A percentile compares a stretch with the other conserved stretches of the same genome.
phyloP scores from a whole-genome alignment of 2,888 invertebrate genomes.

The Drosophila diplacantha region DNA sequence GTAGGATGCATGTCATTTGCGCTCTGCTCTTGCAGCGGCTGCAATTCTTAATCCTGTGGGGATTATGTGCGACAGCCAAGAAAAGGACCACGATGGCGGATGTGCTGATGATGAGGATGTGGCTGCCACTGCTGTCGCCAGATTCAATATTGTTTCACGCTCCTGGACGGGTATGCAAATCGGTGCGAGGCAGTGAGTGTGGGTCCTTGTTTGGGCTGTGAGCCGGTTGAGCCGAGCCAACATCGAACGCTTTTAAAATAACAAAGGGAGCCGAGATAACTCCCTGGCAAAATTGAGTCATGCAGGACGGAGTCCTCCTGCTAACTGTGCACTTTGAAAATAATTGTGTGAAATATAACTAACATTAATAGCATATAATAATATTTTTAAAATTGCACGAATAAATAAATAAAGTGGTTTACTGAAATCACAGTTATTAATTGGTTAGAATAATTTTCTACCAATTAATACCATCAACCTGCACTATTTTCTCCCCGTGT shows the following conservation, averaged over 20 bases:
- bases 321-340: slow-evolving; percentile 39
- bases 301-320: slow-evolving; percentile 10
- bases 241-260: slow-evolving; percentile 29
- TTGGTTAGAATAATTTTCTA: background rate
- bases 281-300: slow-evolving; percentile 17
- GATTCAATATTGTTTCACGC: slow-evolving; percentile 67
- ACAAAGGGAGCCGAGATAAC: slow-evolving; percentile 12
- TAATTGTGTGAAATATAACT: too few species aligned
- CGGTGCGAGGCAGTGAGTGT: slow-evolving; percentile 16
- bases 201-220: slow-evolving; percentile 23
- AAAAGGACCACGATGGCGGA: slow-evolving; percentile 37
- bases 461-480: background rate
- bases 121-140: slow-evolving; percentile 25
- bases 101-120: slow-evolving; percentile 30
- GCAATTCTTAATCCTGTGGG: slow-evolving; percentile 54
- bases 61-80: slow-evolving; percentile 50
- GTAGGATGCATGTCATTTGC: slow-evolving; percentile 28
- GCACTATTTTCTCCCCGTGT: background rate
- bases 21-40: slow-evolving; percentile 25
- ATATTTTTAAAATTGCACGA: background rate
- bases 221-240: slow-evolving; percentile 4
- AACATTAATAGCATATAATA: background rate
- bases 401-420: background rate
- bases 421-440: too few species aligned
- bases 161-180: slow-evolving; percentile 54